Evolutionary conservation across 2,888 invertebrate genomes (phyloP).

Genomic region (Serrognathus titanus): DNA sequence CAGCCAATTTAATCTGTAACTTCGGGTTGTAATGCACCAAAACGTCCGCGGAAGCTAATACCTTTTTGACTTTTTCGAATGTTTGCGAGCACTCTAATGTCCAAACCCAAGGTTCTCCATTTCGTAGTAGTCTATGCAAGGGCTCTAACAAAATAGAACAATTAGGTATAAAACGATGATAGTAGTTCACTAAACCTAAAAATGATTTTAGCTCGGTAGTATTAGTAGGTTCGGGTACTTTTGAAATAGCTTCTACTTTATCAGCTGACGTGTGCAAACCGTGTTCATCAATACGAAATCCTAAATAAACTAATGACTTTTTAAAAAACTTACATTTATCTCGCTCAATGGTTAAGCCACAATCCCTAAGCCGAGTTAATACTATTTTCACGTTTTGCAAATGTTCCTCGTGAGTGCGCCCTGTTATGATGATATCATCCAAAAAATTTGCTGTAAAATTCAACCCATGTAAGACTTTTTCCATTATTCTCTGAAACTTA

Average conservation of each 20-base stretch:
- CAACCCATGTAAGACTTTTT: slow-evolving; percentile 16
- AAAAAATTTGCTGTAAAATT: slow-evolving; percentile 11
- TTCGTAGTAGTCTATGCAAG: slow-evolving; percentile 15
- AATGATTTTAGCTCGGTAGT: slow-evolving; percentile 17
- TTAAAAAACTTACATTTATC: slow-evolving; percentile 23
- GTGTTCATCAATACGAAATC: slow-evolving; percentile 16
- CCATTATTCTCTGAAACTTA: slow-evolving; percentile 22
- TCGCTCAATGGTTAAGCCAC: slow-evolving; percentile 17
- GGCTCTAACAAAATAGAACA: slow-evolving; percentile 12
- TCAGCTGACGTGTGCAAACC: slow-evolving; percentile 15
- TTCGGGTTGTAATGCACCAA: slow-evolving; percentile 16
- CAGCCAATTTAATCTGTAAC: slow-evolving; percentile 6
- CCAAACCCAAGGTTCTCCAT: slow-evolving; percentile 3
- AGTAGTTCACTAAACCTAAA: slow-evolving; percentile 25
- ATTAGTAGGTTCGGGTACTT: slow-evolving; percentile 17
- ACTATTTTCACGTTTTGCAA: slow-evolving; percentile 3
- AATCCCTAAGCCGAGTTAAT: slow-evolving; percentile 12
- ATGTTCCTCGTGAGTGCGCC: not conserved
- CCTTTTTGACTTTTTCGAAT: slow-evolving; percentile 13
- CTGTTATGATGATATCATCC: slow-evolving; percentile 19
- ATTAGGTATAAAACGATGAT: slow-evolving; percentile 20
- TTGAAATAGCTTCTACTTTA: slow-evolving; percentile 21
- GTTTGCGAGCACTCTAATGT: slow-evolving; percentile 4
- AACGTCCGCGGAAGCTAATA: slow-evolving; percentile 10
- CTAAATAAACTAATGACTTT: slow-evolving; percentile 19